These are phyloP conservation scores for Himalopsyche kuldschensis DNA, from an alignment of 2,888 invertebrate genomes.

Conservation along the genomic window DNA sequence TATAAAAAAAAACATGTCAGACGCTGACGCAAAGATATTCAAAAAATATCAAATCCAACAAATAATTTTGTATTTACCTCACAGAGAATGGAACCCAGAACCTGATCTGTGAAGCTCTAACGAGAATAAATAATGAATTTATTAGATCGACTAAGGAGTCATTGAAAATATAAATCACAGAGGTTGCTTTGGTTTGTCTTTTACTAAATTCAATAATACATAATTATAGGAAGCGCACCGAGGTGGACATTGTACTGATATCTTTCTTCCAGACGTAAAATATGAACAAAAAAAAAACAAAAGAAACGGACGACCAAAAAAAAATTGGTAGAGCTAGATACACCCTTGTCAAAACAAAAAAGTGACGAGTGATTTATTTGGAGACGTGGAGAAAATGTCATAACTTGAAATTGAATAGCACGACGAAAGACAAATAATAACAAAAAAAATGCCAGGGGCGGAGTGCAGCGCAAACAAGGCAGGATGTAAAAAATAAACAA, in stretches of 20 bases:
- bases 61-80: no score
- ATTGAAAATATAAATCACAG: no score
- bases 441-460: slow-evolving; percentile 2
- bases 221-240: no score
- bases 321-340: slow-evolving; percentile 27
- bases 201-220: background rate
- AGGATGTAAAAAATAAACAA: slow-evolving; percentile 2
- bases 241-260: background rate
- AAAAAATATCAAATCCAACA: no score
- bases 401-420: slow-evolving; percentile 22
- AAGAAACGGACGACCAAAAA: background rate
- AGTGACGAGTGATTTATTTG: slow-evolving; percentile 39
- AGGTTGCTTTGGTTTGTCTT: background rate
- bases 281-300: background rate
- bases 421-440: background rate
- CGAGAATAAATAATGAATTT: no score
- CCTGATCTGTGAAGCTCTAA: no score
- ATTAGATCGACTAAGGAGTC: no score
- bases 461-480: slow-evolving; percentile 15
- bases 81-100: no score
- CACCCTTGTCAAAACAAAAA: slow-evolving; percentile 38
- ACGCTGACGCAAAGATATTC: no score
- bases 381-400: slow-evolving; percentile 16
- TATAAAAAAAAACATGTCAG: no score
- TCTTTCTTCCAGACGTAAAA: background rate